Base-by-base conservation (phyloP, 2,797 vertebrate genomes). In the Halcyon chelicuti region DNA sequence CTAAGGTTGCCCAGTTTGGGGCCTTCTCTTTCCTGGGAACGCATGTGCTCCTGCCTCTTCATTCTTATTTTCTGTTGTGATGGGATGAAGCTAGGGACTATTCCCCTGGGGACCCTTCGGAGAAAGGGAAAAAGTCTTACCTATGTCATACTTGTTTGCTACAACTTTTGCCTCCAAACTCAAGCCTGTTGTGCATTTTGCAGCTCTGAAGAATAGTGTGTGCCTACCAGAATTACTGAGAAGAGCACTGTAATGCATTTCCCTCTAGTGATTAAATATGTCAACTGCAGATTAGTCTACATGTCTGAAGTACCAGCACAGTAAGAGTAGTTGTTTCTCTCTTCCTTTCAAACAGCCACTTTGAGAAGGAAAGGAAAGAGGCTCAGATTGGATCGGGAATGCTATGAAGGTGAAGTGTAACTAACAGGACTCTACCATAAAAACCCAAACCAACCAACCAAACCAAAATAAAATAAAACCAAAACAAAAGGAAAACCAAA, bases 201-300 rank as follows among this genome's bases (percentile, higher is more conserved):
- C 55, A 51, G 0, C 39, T 79, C 52, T 12, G 40, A 37, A 87
- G 60, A 65, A 28, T 6, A 72, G 9, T 1, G 31, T 67, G 47
- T 67, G 40, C 39, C 39, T 62, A 14, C 21, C 39, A 86, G 54
- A 58, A 6, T 10, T 33, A 22, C 70, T 55, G 70, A 86, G 82
- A 57, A 67, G 61, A 93, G 35, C 46, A 4, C 47, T 88, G 79
- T 17, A 60, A 82, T 44, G 83, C 42, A 86, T 89, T 96, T 97
- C 94, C 92, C 94, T 94, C 94, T 96, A 94, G 94, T 87, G 94
- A 86, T 85, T 28, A 88, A 93, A 90, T 44, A 29, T 6, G 55
- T 81, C 60, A 84, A 92, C 86, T 95, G 40, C 92, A 93, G 46
- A 62, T 62, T 76, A 44, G 44, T 92, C 31, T 14, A 31, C 17